These are phyloP conservation scores for Lepidochrysops patricia DNA, from an alignment of 2,888 invertebrate genomes.

Conservation along the genomic window DNA sequence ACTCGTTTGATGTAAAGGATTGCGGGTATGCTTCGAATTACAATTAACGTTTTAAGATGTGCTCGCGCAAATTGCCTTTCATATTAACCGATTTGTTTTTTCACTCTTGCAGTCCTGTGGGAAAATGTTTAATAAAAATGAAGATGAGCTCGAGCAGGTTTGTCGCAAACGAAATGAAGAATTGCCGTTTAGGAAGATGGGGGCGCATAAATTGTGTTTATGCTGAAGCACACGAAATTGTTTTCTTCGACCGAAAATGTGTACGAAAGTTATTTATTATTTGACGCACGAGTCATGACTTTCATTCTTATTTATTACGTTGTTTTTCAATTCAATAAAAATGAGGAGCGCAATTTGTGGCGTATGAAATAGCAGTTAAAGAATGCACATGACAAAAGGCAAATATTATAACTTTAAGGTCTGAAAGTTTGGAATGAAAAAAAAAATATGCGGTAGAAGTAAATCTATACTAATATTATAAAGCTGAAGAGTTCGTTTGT, in stretches of 20 bases:
- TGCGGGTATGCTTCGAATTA: constrained; percentile 7
- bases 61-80: not conserved
- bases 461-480: too few relatives aligned
- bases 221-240: constrained; percentile 33
- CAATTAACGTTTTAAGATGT: not conserved
- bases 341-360: not conserved
- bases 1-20: constrained; percentile 11
- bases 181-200: constrained; percentile 33
- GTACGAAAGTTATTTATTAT: constrained; percentile 8
- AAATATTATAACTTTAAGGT: not conserved
- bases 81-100: not conserved
- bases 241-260: constrained; percentile 21
- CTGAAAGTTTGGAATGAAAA: too few relatives aligned
- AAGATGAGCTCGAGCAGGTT: not conserved
- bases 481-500: too few relatives aligned
- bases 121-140: not conserved
- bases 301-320: constrained; percentile 2
- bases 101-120: not conserved
- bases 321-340: not conserved
- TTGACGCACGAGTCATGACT: not conserved
- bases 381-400: not conserved
- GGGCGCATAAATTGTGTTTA: constrained; percentile 36
- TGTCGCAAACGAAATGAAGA: constrained; percentile 21
- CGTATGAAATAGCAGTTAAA: not conserved
- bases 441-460: too few relatives aligned